Conservation (phyloP, 2,888 invertebrate genomes). For the Dione juno region DNA sequence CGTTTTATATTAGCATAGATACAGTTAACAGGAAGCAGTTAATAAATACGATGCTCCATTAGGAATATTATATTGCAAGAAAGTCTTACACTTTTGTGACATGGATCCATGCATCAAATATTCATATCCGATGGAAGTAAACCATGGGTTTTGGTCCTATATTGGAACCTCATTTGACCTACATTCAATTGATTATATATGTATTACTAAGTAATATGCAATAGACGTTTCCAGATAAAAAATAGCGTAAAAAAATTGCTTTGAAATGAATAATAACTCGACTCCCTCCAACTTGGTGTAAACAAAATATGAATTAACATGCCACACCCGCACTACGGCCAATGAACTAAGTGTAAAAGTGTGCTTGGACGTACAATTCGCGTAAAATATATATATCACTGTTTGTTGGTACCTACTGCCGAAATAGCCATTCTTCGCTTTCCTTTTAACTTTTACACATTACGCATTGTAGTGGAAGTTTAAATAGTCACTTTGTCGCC, state of each 20-base stretch:
- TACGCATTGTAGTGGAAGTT: too few species aligned
- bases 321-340: constrained; percentile 31
- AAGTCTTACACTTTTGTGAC: neutral
- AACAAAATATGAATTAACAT: constrained; percentile 20
- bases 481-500: too few species aligned
- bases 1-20: constrained; percentile 20
- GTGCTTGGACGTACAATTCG: constrained; percentile 13
- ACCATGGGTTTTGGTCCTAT: too few species aligned
- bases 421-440: too few species aligned
- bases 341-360: constrained; percentile 26
- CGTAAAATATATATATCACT: neutral
- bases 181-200: too few species aligned
- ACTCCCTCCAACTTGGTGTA: neutral
- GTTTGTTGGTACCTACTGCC: too few species aligned
- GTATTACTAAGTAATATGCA: too few species aligned
- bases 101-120: neutral
- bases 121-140: neutral
- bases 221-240: neutral
- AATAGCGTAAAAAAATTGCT: neutral
- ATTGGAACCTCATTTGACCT: too few species aligned
- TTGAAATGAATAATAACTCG: neutral
- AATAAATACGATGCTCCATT: constrained; percentile 8
- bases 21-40: constrained; percentile 31
- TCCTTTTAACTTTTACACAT: too few species aligned
- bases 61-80: constrained; percentile 1